Evolutionary conservation across 2,888 invertebrate genomes (phyloP), one percentile per base, ranked within the genome.

Genomic region (Anthophora plumipes): DNA sequence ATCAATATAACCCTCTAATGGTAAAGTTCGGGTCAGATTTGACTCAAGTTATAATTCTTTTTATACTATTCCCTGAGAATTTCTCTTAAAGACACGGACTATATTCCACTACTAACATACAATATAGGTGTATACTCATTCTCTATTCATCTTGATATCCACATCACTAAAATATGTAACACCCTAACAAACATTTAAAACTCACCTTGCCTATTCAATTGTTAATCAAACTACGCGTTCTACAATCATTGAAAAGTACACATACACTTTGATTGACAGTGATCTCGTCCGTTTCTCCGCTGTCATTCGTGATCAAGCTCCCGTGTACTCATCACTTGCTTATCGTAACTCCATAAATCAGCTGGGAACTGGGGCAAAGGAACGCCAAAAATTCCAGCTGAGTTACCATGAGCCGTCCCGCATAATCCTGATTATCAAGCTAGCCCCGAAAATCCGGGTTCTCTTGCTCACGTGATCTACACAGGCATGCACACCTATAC

Each of bases 271-370:
- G 37, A 57, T 57, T 57, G 57, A 57, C 12, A 25, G 17, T 59
- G 39, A 6, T 17, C 57, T 43, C 17, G 17, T 6, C 4, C n/a
- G 41, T 64, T 37, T 31, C 20, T 55, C 48, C 46, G 5, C 22
- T 11, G 22, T 43, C 22, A 39, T 17, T 22, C 55, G 4, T 57
- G 50, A 59, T 64, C 54, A 48, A 31, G 46, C 41, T 54, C 7
- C 9, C 31, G 22, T 43, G 61, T n/a, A n/a, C 25, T 48, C 77
- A 76, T 60, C 66, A 39, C 50, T 60, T 41, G 77, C 54, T 61
- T 46, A 77, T 75, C 67, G 66, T 41, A 41, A 55, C 60, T 20
- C 60, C 60, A 76, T 76, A 77, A 77, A 76, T 77, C 67, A 77
- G 46, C 12, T 31, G 1, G 25, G 31, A 75, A 76, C 67, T 76